A percentile compares a stretch with the other conserved stretches of the same genome.
Conservation (phyloP, 2,888 invertebrate genomes). For the Dryobotodes eremita region DNA sequence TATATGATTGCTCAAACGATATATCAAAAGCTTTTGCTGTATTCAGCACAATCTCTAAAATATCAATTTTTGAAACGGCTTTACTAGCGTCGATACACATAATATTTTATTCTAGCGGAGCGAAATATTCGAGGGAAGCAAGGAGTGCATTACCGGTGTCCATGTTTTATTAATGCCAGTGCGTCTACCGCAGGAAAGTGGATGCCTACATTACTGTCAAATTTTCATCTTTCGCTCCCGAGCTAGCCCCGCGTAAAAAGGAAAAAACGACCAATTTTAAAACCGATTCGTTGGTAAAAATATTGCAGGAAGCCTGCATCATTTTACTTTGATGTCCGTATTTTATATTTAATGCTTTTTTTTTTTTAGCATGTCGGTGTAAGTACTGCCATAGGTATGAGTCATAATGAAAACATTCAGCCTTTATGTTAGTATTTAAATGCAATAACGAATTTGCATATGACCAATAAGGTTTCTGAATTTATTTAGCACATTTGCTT, state of each 20-base stretch:
- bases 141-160: slow-evolving; percentile 85
- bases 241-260: slow-evolving; percentile 61
- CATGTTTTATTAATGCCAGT: slow-evolving; percentile 73
- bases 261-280: slow-evolving; percentile 68
- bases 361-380: slow-evolving; percentile 12
- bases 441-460: slow-evolving; percentile 49
- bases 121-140: slow-evolving; percentile 69
- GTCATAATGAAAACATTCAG: slow-evolving; percentile 49
- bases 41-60: slow-evolving; percentile 48
- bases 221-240: slow-evolving; percentile 75
- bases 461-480: slow-evolving; percentile 36
- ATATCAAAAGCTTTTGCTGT: slow-evolving; percentile 45
- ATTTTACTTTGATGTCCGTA: slow-evolving; percentile 56
- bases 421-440: slow-evolving; percentile 48
- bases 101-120: slow-evolving; percentile 64
- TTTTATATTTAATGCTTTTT: slow-evolving; percentile 49
- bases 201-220: slow-evolving; percentile 84
- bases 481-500: slow-evolving; percentile 55
- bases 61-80: slow-evolving; percentile 51
- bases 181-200: slow-evolving; percentile 79
- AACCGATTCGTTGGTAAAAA: slow-evolving; percentile 64
- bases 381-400: slow-evolving; percentile 30
- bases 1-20: slow-evolving; percentile 40
- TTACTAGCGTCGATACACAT: slow-evolving; percentile 53
- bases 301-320: slow-evolving; percentile 45